Evolutionary conservation across 2,888 invertebrate species (phyloP).

Genomic region (Lepidochrysops patricia): DNA sequence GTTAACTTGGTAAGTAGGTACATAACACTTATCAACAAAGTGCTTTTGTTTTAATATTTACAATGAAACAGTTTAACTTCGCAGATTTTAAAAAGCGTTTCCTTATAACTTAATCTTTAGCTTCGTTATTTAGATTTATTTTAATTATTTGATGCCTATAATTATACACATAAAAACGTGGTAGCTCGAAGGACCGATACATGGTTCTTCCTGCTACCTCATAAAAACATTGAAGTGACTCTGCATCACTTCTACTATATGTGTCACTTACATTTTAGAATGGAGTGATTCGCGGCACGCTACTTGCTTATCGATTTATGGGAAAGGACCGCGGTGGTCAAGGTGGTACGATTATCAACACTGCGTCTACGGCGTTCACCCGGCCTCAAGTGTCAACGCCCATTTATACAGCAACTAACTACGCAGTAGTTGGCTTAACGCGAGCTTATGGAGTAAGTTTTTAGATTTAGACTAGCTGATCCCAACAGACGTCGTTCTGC

Average conservation of each 20-base stretch:
- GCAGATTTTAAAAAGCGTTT: neutral
- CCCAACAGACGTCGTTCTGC: too few relatives aligned
- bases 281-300: slow-evolving; percentile 83
- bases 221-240: neutral
- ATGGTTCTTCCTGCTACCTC: neutral
- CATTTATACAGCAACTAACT: slow-evolving; percentile 85
- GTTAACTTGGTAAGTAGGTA: slow-evolving; percentile 78
- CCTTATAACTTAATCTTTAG: neutral
- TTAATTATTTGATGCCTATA: too few relatives aligned
- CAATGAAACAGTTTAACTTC: neutral
- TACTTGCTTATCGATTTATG: slow-evolving; percentile 83
- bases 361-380: slow-evolving; percentile 81
- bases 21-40: neutral
- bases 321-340: slow-evolving; percentile 83
- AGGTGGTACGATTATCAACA: slow-evolving; percentile 85
- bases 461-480: neutral
- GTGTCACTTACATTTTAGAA: slow-evolving; percentile 65
- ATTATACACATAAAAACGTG: too few relatives aligned
- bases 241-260: neutral
- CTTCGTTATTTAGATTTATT: too few relatives aligned
- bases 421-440: slow-evolving; percentile 82
- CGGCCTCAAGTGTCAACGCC: slow-evolving; percentile 82
- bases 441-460: slow-evolving; percentile 80
- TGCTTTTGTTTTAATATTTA: neutral
- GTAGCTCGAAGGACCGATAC: too few relatives aligned